Percentiles rank a stretch among this genome's conserved stretches.
Conservation (phyloP, 2,888 invertebrate species). For the Apamea anceps region DNA sequence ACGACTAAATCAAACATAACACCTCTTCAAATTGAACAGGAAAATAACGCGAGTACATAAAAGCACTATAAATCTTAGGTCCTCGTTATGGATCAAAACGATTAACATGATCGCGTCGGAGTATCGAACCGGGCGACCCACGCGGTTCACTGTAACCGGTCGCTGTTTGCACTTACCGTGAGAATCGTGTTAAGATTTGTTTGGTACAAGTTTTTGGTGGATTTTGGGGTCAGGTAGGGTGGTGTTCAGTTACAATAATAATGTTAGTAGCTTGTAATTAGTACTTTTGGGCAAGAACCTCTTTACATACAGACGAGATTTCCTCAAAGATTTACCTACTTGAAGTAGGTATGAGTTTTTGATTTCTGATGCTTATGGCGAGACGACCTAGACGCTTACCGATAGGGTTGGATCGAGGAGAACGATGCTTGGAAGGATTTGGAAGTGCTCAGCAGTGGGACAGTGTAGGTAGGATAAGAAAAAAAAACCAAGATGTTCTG, state of each 20-base stretch:
- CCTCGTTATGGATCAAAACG: slow-evolving; percentile 59
- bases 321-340: no score
- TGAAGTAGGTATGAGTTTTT: no score
- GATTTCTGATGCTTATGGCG: no score
- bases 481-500: no score
- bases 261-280: not conserved
- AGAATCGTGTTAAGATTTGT: slow-evolving; percentile 38
- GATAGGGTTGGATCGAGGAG: no score
- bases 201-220: slow-evolving; percentile 5
- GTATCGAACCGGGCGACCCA: slow-evolving; percentile 51
- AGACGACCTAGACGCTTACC: no score
- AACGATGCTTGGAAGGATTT: no score
- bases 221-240: slow-evolving; percentile 12
- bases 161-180: slow-evolving; percentile 53
- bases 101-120: slow-evolving; percentile 60
- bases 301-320: no score
- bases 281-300: not conserved
- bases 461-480: no score
- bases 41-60: slow-evolving; percentile 43
- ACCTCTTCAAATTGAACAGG: slow-evolving; percentile 33
- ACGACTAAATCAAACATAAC: slow-evolving; percentile 34
- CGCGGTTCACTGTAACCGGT: slow-evolving; percentile 56
- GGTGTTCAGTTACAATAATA: not conserved
- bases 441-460: no score
- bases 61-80: slow-evolving; percentile 50